Evolutionary conservation across 2,888 invertebrate genomes (phyloP).

Genomic region (Lasius fuliginosus): DNA sequence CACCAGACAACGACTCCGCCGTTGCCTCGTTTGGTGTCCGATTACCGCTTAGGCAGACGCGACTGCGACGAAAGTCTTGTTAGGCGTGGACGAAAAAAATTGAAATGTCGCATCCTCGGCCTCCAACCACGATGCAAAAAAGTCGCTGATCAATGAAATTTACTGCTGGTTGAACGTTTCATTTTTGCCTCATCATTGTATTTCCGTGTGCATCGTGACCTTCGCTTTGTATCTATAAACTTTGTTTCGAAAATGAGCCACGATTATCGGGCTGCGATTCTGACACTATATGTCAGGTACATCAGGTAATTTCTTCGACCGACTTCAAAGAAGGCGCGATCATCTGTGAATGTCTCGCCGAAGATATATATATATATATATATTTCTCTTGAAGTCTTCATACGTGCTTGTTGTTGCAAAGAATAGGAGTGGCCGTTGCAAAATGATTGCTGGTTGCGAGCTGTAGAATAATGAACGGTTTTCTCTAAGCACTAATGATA

Average conservation of each 20-base stretch:
- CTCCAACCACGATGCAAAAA: background rate
- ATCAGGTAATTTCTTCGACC: constrained; percentile 49
- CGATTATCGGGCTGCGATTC: constrained; percentile 62
- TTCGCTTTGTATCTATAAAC: constrained; percentile 52
- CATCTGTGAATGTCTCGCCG: constrained; percentile 40
- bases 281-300: constrained; percentile 56
- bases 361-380: background rate
- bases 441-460: constrained; percentile 43
- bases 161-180: background rate
- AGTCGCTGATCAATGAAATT: constrained; percentile 5
- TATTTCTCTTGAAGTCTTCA: background rate
- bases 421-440: constrained; percentile 47
- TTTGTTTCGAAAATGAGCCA: constrained; percentile 51
- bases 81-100: constrained; percentile 28
- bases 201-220: constrained; percentile 21
- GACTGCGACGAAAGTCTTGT: constrained; percentile 67
- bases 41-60: constrained; percentile 78
- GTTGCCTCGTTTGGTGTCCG: constrained; percentile 75
- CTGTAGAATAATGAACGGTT: constrained; percentile 33
- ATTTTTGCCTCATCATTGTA: background rate
- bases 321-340: constrained; percentile 52
- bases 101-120: background rate
- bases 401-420: constrained; percentile 23
- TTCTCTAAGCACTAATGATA: constrained; percentile 31
- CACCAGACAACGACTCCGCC: constrained; percentile 74